A percentile compares a stretch with the other conserved stretches of the same genome.
phyloP scores from a whole-genome alignment of 2,113 vertebrate species.

The Gyps fulvus region DNA sequence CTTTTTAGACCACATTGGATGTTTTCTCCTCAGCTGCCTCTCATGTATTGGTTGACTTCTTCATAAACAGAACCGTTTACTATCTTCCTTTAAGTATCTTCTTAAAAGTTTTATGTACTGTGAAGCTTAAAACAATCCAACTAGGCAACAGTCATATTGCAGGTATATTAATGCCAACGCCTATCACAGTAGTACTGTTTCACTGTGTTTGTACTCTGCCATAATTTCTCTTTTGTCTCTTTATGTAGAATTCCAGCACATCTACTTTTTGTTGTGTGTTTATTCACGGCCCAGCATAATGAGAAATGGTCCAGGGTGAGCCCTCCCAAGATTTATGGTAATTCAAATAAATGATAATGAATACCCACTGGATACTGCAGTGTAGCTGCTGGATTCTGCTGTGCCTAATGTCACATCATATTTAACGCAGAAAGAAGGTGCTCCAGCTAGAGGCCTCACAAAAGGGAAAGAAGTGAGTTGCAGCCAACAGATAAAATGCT shows the following conservation, averaged over 20 bases:
- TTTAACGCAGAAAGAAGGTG: neutral
- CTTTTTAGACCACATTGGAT: neutral
- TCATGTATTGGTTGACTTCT: neutral
- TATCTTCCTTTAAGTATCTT: neutral
- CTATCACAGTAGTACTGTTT: neutral
- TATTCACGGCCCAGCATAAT: neutral
- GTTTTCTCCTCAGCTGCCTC: neutral
- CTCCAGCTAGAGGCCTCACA: neutral
- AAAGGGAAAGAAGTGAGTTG: neutral
- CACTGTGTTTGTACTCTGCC: neutral
- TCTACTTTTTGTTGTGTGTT: neutral
- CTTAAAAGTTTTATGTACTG: neutral
- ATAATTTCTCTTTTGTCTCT: neutral
- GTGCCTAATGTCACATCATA: neutral
- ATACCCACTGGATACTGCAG: neutral
- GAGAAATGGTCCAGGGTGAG: neutral
- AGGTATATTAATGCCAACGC: neutral
- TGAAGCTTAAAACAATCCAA: neutral
- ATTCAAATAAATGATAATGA: neutral
- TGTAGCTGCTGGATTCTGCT: neutral
- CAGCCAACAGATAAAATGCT: neutral
- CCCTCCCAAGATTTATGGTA: neutral
- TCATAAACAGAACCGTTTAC: neutral
- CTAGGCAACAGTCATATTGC: neutral
- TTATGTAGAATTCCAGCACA: neutral